A percentile compares a stretch with the other conserved stretches of the same genome.
Evolutionary conservation across 2,888 invertebrate species (phyloP).

Genomic region (Scaeva pyrastri): DNA sequence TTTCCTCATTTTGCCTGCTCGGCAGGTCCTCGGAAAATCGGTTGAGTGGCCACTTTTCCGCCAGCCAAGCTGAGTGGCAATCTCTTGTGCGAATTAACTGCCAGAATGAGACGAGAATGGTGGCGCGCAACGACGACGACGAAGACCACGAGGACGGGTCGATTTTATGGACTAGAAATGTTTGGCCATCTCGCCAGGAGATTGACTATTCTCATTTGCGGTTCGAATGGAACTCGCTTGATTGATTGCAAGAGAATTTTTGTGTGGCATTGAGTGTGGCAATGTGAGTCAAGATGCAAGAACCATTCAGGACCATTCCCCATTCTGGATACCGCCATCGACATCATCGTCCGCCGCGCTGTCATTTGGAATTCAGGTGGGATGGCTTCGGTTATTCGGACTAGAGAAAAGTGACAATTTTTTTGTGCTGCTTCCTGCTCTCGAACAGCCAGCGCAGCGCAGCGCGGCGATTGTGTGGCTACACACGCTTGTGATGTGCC

Average conservation of each 20-base stretch:
- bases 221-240: slow-evolving; percentile 42
- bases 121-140: neutral
- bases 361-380: slow-evolving; percentile 22
- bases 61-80: slow-evolving; percentile 70
- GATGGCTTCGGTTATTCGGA: slow-evolving; percentile 37
- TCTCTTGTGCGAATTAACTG: slow-evolving; percentile 72
- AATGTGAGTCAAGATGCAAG: slow-evolving; percentile 46
- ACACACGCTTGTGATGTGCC: slow-evolving; percentile 7
- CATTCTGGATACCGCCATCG: neutral
- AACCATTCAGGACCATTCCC: neutral
- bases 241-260: slow-evolving; percentile 65
- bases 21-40: slow-evolving; percentile 58
- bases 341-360: neutral
- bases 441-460: too few relatives aligned
- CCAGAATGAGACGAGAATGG: slow-evolving; percentile 30
- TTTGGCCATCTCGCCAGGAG: slow-evolving; percentile 40
- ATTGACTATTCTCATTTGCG: slow-evolving; percentile 73
- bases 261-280: slow-evolving; percentile 32
- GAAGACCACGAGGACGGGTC: slow-evolving; percentile 3
- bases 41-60: slow-evolving; percentile 74
- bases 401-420: slow-evolving; percentile 55
- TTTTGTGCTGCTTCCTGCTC: slow-evolving; percentile 8
- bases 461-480: slow-evolving; percentile 55
- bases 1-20: slow-evolving; percentile 16
- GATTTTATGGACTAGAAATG: slow-evolving; percentile 28